Evolutionary conservation across 2,113 vertebrate species (phyloP), one percentile per base, ranked within the genome.

Genomic region (Ascaphus truei): DNA sequence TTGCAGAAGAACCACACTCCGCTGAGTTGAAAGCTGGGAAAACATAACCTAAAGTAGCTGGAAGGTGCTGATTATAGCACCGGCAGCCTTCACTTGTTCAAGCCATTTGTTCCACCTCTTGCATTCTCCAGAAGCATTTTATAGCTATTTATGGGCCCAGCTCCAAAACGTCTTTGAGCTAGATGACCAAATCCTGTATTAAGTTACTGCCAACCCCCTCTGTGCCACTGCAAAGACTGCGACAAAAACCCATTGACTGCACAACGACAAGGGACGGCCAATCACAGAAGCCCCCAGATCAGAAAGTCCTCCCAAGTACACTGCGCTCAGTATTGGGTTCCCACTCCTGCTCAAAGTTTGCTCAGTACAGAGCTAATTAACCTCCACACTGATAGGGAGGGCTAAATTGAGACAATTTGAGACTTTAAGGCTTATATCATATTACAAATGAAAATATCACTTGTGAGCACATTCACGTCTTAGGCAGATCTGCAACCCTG

Each of bases 241-340:
- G 57, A 71, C 67, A 61, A 69, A n/a, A 71, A 71, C 16, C 57
- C 67, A 71, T 71, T 71, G 67, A 71, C 67, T 71, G 67, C 67
- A 71, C 48, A 71, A 51, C 67, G 57, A 31, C 67, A 71, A 12
- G 20, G 31, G 56, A 61, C 12, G 31, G 61, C 67, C 67, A 71
- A 71, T 71, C 67, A 60, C 43, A 61, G 45, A 2, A 22, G n/a
- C 56, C 10, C 23, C 3, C 5, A 23, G 57, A 11, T 31, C n/a
- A 23, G 50, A 37, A 60, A 60, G 18, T 13, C 26, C 47, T 13
- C 26, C 47, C 27, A 33, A 48, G 10, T 20, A 33, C 20, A 13
- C 26, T 41, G 13, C 18, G 31, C 9, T 15, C 39, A 41, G 45
- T 51, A 3, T 2, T 26, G 10, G 23, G n/a, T 11, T 29, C 34